Evolutionary conservation across 1,140 invertebrate species (phyloP), one percentile per base, ranked within the genome.

Genomic region (Cataglyphis hispanica): DNA sequence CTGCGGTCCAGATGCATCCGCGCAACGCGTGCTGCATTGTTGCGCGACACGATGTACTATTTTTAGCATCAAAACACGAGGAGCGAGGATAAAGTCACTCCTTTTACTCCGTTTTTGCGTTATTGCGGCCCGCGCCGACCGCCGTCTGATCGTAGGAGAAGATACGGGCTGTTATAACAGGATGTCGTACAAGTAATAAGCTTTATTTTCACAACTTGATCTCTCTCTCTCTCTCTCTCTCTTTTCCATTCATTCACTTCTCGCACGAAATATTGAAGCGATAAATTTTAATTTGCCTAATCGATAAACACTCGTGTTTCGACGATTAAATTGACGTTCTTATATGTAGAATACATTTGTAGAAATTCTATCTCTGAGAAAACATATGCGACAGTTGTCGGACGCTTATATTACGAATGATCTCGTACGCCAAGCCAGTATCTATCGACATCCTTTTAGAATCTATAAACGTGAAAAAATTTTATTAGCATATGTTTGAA

Each of bases 1-100:
- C 77, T 84, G 76, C 84, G 46, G 87, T 92, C 91, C 92, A 92
- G 87, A 87, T 91, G 92, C 85, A 87, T 60, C 78, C 69, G 67
- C 69, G 83, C 78, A 86, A 85, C 40, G 75, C 72, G 80, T 69
- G 88, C 87, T 76, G 89, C 89, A 92, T 93, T 92, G 88, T 92
- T 90, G 89, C 89, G 74, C 70, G 84, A 78, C 81, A 77, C 70
- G 81, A 40, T 56, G 34, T 61, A 84, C 89, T 93, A 92, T 92
- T 90, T 92, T 92, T 92, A 93, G 91, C 85, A 16, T 56, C 13
- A 85, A 88, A 84, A 77, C 56, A 37, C 22, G 78, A 61, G 58
- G 58, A 72, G 43, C 63, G 19, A n/a, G 78, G 50, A 81, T 70
- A 43, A 56, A 70, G 16, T 50, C 34, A 10, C 27, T 56, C 58